These are phyloP conservation scores for Leucozona laternaria DNA, from an alignment of 2,888 invertebrate species.

Conservation along the genomic window DNA sequence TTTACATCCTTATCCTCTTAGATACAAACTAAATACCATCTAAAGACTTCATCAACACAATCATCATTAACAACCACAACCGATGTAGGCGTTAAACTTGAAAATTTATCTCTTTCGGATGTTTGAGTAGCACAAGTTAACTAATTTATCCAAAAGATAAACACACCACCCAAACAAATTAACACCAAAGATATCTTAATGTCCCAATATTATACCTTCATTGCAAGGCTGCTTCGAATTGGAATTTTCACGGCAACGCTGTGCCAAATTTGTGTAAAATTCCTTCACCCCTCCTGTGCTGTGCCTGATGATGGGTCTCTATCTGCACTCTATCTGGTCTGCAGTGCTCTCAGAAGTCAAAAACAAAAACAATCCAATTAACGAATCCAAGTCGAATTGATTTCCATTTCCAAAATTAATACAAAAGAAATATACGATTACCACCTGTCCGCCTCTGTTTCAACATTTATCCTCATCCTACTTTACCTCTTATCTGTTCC, in stretches of 20 bases:
- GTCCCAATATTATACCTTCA: not conserved
- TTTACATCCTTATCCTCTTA: constrained; percentile 12
- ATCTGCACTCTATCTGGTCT: not conserved
- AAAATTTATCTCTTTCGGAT: constrained; percentile 55
- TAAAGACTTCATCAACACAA: not conserved
- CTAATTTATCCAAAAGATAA: constrained; percentile 48
- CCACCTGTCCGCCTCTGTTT: constrained; percentile 69
- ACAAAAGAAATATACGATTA: constrained; percentile 41
- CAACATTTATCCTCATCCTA: constrained; percentile 28
- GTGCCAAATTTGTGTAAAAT: constrained; percentile 63
- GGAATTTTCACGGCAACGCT: constrained; percentile 59
- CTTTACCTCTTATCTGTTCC: constrained; percentile 34
- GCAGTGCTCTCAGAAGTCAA: not conserved
- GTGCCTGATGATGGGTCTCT: not conserved
- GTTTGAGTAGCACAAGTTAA: constrained; percentile 1
- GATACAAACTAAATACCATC: not conserved
- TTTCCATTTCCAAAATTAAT: constrained; percentile 52
- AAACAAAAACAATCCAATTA: constrained; percentile 65
- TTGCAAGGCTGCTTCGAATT: constrained; percentile 59
- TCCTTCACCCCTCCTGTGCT: not conserved
- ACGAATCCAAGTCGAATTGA: constrained; percentile 69
- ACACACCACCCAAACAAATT: constrained; percentile 52
- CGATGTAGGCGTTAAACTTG: constrained; percentile 14
- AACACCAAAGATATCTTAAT: constrained; percentile 17
- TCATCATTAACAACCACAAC: not conserved